phyloP scores from a whole-genome alignment of 2,888 invertebrate genomes.

The Parelbella ahira region DNA sequence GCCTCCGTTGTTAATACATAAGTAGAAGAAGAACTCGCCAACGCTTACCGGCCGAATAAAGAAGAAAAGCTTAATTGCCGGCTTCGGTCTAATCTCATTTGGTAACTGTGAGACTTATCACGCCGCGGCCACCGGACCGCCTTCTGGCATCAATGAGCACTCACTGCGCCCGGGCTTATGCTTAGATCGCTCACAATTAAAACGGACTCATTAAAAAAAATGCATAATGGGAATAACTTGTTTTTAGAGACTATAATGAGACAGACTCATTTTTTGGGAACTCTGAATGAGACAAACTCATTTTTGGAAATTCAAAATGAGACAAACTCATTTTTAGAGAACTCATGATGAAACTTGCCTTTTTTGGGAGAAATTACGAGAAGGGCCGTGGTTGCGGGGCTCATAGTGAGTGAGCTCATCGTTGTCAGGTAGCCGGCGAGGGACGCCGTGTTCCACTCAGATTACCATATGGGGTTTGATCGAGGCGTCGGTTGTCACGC shows the following conservation, averaged over 20 bases:
- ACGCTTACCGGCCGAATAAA: slow-evolving; percentile 36
- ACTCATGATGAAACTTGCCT: neutral
- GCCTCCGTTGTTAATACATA: neutral
- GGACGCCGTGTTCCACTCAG: slow-evolving; percentile 81
- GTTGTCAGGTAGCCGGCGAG: no score
- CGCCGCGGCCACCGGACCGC: slow-evolving; percentile 40
- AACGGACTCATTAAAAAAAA: no score
- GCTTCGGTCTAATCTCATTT: slow-evolving; percentile 96
- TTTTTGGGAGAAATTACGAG: neutral
- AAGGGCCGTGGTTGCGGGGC: no score
- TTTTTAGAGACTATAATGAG: no score
- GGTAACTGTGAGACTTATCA: slow-evolving; percentile 94
- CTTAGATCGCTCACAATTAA: no score
- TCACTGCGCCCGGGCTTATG: no score
- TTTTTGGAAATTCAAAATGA: slow-evolving; percentile 3
- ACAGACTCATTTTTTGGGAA: no score
- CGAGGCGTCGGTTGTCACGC: slow-evolving; percentile 72
- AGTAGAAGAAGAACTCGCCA: slow-evolving; percentile 12
- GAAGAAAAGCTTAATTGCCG: slow-evolving; percentile 61
- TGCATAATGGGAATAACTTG: no score
- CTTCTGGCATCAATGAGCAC: slow-evolving; percentile 12
- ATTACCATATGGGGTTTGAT: slow-evolving; percentile 93
- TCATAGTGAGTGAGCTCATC: slow-evolving; percentile 1
- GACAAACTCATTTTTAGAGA: neutral
- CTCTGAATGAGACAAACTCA: no score